Evolutionary conservation across 1,140 invertebrate species (phyloP).

Genomic region (Drosophila subobscura): DNA sequence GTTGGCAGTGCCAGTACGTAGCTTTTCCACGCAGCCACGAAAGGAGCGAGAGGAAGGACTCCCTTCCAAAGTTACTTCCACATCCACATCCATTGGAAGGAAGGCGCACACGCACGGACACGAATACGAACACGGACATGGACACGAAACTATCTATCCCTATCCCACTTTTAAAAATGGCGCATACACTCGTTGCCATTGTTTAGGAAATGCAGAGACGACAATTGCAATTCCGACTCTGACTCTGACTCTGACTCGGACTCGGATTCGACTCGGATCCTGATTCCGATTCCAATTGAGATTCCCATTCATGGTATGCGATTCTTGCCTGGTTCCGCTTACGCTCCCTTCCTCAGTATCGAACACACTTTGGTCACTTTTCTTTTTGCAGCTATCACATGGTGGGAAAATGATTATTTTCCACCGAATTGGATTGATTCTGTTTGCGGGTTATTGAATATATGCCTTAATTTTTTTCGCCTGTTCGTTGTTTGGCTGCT

Average conservation of each 20-base stretch:
- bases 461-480: conserved; percentile 44
- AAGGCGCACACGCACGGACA: conserved; percentile 73
- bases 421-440: conserved; percentile 34
- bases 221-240: conserved; percentile 42
- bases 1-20: conserved; percentile 40
- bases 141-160: conserved; percentile 74
- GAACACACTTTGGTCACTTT: background rate
- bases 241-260: conserved; percentile 7
- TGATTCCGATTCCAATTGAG: too few species aligned
- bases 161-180: conserved; percentile 81
- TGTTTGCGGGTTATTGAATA: conserved; percentile 29
- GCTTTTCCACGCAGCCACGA: conserved; percentile 51
- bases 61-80: too few species aligned
- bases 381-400: conserved; percentile 25
- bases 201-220: conserved; percentile 77
- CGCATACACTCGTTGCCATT: conserved; percentile 78
- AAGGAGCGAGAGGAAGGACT: background rate
- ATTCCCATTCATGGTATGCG: background rate
- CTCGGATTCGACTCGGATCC: background rate
- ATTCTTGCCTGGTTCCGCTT: background rate
- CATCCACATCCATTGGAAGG: conserved; percentile 72
- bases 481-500: conserved; percentile 64
- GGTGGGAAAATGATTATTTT: conserved; percentile 9
- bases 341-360: too few species aligned
- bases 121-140: background rate